Evolutionary conservation across 2,888 invertebrate species (phyloP).

Genomic region (Lithodes maja): DNA sequence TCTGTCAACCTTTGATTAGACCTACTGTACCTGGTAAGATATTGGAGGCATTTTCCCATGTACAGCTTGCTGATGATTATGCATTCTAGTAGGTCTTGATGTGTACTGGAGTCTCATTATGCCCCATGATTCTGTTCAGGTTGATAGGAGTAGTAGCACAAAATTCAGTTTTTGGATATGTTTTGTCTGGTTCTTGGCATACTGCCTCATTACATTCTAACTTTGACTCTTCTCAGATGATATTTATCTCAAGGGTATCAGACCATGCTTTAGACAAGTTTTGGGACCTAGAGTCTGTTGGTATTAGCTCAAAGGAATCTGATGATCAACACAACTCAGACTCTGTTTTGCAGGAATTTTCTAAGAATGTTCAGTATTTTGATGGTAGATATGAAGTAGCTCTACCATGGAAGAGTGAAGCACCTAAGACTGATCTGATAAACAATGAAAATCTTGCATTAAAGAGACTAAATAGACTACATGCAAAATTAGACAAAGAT

Average conservation of each 20-base stretch:
- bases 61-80: conserved; percentile 33
- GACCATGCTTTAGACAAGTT: conserved; percentile 11
- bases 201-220: too few relatives aligned
- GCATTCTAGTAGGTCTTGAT: conserved; percentile 23
- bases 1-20: conserved; percentile 25
- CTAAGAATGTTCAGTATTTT: conserved; percentile 18
- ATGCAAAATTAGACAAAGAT: conserved; percentile 6
- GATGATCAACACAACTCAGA: background rate
- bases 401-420: conserved; percentile 10
- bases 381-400: conserved; percentile 30
- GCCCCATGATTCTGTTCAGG: background rate
- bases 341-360: background rate
- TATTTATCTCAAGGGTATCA: too few relatives aligned
- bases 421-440: conserved; percentile 1
- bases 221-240: too few relatives aligned
- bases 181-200: conserved; percentile 35
- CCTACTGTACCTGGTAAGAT: conserved; percentile 21
- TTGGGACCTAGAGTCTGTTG: conserved; percentile 20
- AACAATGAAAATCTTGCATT: conserved; percentile 10
- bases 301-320: conserved; percentile 6
- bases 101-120: conserved; percentile 17
- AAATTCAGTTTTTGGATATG: conserved; percentile 17
- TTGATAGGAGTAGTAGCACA: conserved; percentile 8
- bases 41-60: conserved; percentile 29
- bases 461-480: background rate